A percentile compares a stretch with the other conserved stretches of the same genome.
Evolutionary conservation across 1,140 invertebrate genomes (phyloP).

Genomic region (Ooceraea biroi): DNA sequence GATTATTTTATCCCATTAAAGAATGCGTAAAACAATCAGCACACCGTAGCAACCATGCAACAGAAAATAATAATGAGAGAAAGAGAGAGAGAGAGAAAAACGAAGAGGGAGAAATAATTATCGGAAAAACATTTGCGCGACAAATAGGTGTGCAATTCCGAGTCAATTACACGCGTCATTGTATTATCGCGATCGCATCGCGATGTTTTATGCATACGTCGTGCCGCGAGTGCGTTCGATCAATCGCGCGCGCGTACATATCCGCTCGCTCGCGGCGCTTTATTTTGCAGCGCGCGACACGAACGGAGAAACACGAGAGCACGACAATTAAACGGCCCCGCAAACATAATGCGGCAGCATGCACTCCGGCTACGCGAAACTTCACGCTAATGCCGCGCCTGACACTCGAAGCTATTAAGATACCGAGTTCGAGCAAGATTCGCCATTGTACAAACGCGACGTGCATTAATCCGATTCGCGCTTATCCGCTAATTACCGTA

Average conservation of each 20-base stretch:
- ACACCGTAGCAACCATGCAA: too few relatives aligned
- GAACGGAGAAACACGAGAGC: constrained; percentile 32
- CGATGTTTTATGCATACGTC: constrained; percentile 20
- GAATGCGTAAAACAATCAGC: background rate
- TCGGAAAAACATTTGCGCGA: background rate
- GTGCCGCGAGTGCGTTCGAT: constrained; percentile 43
- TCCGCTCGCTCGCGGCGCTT: constrained; percentile 3
- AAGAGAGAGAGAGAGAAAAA: background rate
- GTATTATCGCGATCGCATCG: constrained; percentile 22
- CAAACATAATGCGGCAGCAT: constrained; percentile 59
- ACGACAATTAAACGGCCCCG: constrained; percentile 49
- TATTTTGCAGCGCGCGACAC: constrained; percentile 40
- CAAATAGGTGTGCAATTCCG: background rate
- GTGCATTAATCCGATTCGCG: constrained; percentile 69
- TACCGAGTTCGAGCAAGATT: constrained; percentile 73
- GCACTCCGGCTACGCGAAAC: constrained; percentile 50
- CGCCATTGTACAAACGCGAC: constrained; percentile 59
- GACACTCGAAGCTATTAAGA: constrained; percentile 74
- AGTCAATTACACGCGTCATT: constrained; percentile 26
- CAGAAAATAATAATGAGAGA: too few relatives aligned
- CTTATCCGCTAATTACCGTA: constrained; percentile 71
- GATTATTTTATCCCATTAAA: constrained; percentile 16
- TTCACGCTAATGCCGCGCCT: constrained; percentile 53
- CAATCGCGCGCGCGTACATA: constrained; percentile 18
- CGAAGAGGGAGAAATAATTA: background rate